Base-by-base conservation (phyloP, 2,113 vertebrate species). In the Salvator merianae region DNA sequence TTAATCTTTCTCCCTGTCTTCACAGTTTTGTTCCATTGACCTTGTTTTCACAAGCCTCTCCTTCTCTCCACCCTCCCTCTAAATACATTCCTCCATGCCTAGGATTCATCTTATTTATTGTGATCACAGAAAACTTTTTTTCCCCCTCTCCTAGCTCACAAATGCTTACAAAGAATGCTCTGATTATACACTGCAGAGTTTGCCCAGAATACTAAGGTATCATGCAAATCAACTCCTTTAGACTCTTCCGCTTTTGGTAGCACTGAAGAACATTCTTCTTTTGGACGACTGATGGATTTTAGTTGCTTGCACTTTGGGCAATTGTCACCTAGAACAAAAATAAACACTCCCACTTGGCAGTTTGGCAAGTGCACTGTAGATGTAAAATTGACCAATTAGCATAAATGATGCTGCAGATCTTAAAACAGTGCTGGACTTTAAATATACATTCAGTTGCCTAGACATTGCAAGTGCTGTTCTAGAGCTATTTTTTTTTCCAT, bases 381-480 rank as follows among this genome's bases (percentile, higher is more conserved):
- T 83, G 70, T 12, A 90, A 87, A 78, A 28, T 88, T 83, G 88
- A 66, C 84, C 91, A 94, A 94, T 94, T 94, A 95, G 93, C 90
- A 94, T 79, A 53, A 84, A 82, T 79, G 83, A 88, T 93, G 77
- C 63, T 85, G 77, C 85, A 88, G 86, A 91, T 73, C 74, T 87
- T 87, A 91, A 89, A 85, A 76, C 75, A n/a, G 85, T 69, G 81
- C 40, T 72, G 83, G 87, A 69, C 75, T 87, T 83, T 88, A 87
- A 94, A 83, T 79, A 93, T 79, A 77, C 55, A 86, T 89, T 78
- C 53, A 88, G 73, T 84, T 93, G 77, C 40, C 5, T 38, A 53
- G 62, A 47, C 77, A 77, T 85, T 91, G 93, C 88, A 91, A 94
- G 82, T 87, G 86, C 88, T 75, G 13, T 38, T 77, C 82, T 82